Evolutionary conservation across 92 coral and sea anemone genomes (phyloP), one percentile per base, ranked within the genome.

Genomic region (Porites cylindrica): DNA sequence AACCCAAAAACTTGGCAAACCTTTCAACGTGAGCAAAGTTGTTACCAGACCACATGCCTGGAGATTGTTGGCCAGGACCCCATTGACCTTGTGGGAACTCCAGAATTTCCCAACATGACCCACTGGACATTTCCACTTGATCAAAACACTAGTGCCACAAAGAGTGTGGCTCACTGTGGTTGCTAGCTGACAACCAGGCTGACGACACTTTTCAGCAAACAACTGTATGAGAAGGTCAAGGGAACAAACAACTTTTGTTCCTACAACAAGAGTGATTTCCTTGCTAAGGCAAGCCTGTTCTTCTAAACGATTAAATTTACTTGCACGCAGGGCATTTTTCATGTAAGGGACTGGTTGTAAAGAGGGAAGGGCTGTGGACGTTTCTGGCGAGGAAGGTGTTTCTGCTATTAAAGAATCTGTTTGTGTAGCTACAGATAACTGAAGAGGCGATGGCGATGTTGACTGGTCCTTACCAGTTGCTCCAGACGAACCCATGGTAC

Each of bases 211-310:
- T 12, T 63, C 63, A 7, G 59, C 74, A 47, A 84, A 84, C 23
- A 64, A 13, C 10, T 84, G 74, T 21, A 74, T 10, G 18, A 84
- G 82, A 51, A 59, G 74, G 52, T 74, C 73, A 47, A 84, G 75
- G 58, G 88, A 84, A 43, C 74, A 84, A 18, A 84, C 18, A 23
- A 84, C 71, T 43, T 84, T 84, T 62, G 62, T 74, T 75, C 65
- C 65, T 10, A 18, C 43, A 10, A 75, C 79, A n/a, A 70, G 52
- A 29, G 75, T 26, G n/a, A 70, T 29, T 75, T 75, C 79, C 26
- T 5, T 51, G n/a, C 54, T 75, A 14, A 75, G 79, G 10, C 54
- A 43, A 13, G 63, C 43, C 43, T 75, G 62, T 16, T 75, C 79
- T 54, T 54, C 75, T 53, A 70, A 29, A 2, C 50, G 38, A n/a